Evolutionary conservation across 92 coral and sea anemone genomes (phyloP), one percentile per base, ranked within the genome.

Genomic region (Siderastrea siderea): DNA sequence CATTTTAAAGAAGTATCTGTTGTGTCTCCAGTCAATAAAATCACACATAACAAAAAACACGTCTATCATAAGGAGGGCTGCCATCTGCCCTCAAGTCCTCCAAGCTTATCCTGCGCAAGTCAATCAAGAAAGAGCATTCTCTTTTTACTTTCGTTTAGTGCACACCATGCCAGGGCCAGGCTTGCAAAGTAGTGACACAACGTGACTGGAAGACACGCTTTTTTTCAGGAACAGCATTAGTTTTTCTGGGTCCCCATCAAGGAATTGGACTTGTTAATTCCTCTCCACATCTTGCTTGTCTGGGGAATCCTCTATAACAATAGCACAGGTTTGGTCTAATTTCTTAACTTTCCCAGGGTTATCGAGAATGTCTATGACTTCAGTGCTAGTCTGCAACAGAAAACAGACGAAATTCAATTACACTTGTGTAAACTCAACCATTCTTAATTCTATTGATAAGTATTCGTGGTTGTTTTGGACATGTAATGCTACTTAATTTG

Each of bases 281-380:
- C 59, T 16, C 53, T 62, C 13, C 7, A 60, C 68, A 7, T 61
- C 52, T 51, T 79, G 59, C 83, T 59, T 79, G 47, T 59, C 59
- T 79, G 71, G 83, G 72, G 83, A 79, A 51, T 79, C 83, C 47
- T 79, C 71, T 62, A 79, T 79, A 16, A 79, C 71, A 38, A 71
- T 9, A 59, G 13, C 13, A 59, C 38, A 26, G 38, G 38, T 26
- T 26, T 26, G 38, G 38, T 26, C 38, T 26, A 26, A 26, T 26
- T 26, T 26, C 38, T 26, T 26, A 26, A 26, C 38, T 26, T 26
- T 26, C 38, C 38, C 38, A 26, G 38, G 38, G 38, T 26, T 26
- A 26, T 26, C 38, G 38, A 26, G 38, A 26, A 0, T 26, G 38
- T 26, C 38, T 26, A 26, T 26, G 0, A 26, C 38, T 26, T 26